Evolutionary conservation across 2,113 vertebrate genomes (phyloP).

Genomic region (Eudorcas thomsonii): DNA sequence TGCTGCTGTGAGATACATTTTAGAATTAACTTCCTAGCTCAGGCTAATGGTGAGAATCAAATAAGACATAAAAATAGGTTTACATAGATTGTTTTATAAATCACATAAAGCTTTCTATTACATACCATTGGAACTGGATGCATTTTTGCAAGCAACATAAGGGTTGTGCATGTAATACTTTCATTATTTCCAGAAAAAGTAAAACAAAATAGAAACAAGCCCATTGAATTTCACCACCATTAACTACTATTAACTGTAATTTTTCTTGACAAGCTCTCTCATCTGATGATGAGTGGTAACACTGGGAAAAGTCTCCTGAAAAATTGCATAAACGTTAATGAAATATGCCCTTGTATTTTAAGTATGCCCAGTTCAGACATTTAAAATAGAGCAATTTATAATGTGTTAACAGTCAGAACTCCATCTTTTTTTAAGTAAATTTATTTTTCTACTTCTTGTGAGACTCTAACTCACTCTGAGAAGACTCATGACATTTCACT

Average conservation of each 20-base stretch:
- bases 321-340: conserved; percentile 77
- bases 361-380: conserved; percentile 75
- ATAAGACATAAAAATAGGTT: conserved; percentile 83
- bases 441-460: conserved; percentile 72
- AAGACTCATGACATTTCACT: conserved; percentile 70
- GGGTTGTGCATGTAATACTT: conserved; percentile 77
- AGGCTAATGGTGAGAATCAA: conserved; percentile 83
- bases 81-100: conserved; percentile 83
- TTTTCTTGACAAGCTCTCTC: conserved; percentile 80
- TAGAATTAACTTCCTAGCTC: conserved; percentile 80
- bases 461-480: conserved; percentile 71
- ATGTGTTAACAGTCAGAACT: conserved; percentile 71
- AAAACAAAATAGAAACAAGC: conserved; percentile 79
- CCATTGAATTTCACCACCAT: conserved; percentile 72
- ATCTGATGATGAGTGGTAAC: conserved; percentile 77
- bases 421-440: conserved; percentile 79
- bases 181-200: conserved; percentile 78
- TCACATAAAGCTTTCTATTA: conserved; percentile 82
- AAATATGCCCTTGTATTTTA: conserved; percentile 79
- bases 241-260: conserved; percentile 81
- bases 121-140: conserved; percentile 69
- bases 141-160: conserved; percentile 76
- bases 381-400: conserved; percentile 80
- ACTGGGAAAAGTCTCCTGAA: conserved; percentile 74
- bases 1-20: conserved; percentile 78